Evolutionary conservation across 2,113 vertebrate genomes (phyloP).

Genomic region (Otus sunia): DNA sequence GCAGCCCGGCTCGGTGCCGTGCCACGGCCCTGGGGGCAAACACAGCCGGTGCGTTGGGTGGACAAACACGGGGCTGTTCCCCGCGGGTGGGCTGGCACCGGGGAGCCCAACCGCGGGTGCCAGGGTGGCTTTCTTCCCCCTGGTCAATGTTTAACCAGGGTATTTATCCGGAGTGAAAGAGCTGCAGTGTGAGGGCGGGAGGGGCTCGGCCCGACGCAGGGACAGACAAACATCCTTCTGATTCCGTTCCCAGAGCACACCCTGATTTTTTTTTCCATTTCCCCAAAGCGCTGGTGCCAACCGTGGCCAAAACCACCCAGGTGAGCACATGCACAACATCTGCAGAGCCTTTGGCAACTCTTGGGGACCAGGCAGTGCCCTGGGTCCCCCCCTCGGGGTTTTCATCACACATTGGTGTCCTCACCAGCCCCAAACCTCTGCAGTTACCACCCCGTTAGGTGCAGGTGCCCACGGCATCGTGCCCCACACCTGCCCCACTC

Average conservation of each 20-base stretch:
- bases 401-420: fast-evolving
- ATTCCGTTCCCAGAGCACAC: neutral
- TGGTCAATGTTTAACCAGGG: neutral
- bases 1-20: fast-evolving
- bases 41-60: too few species aligned
- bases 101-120: fast-evolving
- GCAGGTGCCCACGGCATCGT: too few species aligned
- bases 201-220: neutral
- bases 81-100: fast-evolving
- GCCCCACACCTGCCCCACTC: neutral
- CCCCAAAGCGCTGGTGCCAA: neutral
- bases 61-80: neutral
- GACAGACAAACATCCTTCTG: neutral
- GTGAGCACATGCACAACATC: fast-evolving
- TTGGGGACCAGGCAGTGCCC: fast-evolving
- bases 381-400: neutral
- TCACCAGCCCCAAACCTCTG: neutral
- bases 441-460: fast-evolving
- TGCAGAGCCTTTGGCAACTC: neutral
- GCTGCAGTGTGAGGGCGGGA: neutral
- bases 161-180: neutral
- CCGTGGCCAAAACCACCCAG: fast-evolving
- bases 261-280: neutral
- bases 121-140: neutral
- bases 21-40: neutral